These are phyloP conservation scores for Hypolimnas misippus DNA, from an alignment of 2,888 invertebrate species.

Conservation along the genomic window DNA sequence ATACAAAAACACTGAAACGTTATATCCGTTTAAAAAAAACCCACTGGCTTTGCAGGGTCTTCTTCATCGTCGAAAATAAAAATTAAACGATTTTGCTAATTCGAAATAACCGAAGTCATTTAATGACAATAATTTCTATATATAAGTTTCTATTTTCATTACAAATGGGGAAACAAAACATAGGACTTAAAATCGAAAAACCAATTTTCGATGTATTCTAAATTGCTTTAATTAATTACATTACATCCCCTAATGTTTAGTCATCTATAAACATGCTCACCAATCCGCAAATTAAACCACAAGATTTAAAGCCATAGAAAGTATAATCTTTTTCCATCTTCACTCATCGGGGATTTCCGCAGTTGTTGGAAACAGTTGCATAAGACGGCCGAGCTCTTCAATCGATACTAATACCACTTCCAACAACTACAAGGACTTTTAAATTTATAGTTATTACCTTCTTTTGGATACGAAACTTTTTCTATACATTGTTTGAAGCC, in stretches of 20 bases:
- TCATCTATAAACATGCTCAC: neutral
- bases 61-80: too few species aligned
- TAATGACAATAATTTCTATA: too few species aligned
- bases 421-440: neutral
- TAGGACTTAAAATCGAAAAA: neutral
- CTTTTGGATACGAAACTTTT: neutral
- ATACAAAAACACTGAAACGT: too few species aligned
- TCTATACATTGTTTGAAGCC: neutral
- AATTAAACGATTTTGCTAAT: too few species aligned
- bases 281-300: neutral
- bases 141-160: too few species aligned
- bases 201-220: too few species aligned
- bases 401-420: slow-evolving; percentile 9
- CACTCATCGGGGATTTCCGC: slow-evolving; percentile 28
- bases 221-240: too few species aligned
- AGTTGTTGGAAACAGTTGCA: slow-evolving; percentile 15
- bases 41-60: too few species aligned
- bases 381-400: neutral
- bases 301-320: slow-evolving; percentile 30
- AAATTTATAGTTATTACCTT: neutral
- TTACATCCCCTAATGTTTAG: neutral
- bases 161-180: too few species aligned
- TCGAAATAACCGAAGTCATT: too few species aligned
- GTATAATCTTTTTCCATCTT: slow-evolving; percentile 15
- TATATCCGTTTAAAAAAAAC: too few species aligned